Base-by-base conservation (phyloP, 2,113 vertebrate genomes). In the Uria lomvia region DNA sequence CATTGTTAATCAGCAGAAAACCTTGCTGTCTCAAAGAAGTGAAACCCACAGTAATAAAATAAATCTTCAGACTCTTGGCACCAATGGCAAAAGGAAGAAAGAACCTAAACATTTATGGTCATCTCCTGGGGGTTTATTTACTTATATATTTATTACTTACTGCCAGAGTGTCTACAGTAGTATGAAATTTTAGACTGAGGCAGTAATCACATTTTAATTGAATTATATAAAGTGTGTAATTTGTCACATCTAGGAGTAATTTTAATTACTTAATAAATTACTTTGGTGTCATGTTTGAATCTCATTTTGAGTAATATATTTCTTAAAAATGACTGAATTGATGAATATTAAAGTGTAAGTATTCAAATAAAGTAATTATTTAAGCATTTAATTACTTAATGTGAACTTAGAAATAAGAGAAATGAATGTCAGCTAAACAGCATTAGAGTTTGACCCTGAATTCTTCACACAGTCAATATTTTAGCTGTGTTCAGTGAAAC, bases 251-350 rank as follows among this genome's bases (percentile, higher is more conserved):
- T 72, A 90, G 45, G 5, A 92, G 27, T 53, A 80, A 91, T 93
- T 96, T 93, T 93, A 96, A 95, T 96, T 96, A 56, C 60, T 92
- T 95, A 82, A 95, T 95, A 89, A 97, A 87, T 92, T 95, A 40
- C 89, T 89, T 95, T 85, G 56, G 45, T 95, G 82, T 83, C 85
- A 74, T 60, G 14, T 82, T 93, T 93, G 53, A 95, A 92, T 89
- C 63, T 86, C 65, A 80, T 96, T 93, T 91, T 86, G 45, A 75
- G 63, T 68, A 65, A 42, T 90, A 15, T 78, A 97, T 88, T 96
- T 96, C 78, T 95, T 92, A 22, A 81, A 96, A 95, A 89, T 83
- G 3, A 49, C 70, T 74, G 34, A 52, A 82, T 80, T 80, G 11
- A 86, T 93, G 85, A 80, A 81, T 96, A 91, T 80, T 90, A 88